Evolutionary conservation across 2,888 invertebrate species (phyloP).

Genomic region (Yponomeuta malinellus): DNA sequence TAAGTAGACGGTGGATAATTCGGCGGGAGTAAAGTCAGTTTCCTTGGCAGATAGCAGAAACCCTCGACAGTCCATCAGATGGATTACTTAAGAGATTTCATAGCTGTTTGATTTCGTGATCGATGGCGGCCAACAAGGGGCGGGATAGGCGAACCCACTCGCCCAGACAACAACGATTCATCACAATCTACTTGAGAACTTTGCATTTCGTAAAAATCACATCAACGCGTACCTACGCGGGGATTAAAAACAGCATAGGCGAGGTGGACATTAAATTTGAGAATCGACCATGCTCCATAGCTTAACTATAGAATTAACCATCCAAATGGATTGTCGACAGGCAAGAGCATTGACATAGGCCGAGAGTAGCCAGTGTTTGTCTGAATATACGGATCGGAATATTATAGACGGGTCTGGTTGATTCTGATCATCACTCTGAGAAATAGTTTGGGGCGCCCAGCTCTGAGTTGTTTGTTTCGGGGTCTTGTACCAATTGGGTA

Average conservation of each 20-base stretch:
- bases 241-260: not conserved
- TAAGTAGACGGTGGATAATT: not conserved
- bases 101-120: constrained; percentile 47
- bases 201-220: not conserved
- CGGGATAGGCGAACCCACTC: constrained; percentile 4
- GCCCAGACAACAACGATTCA: constrained; percentile 10
- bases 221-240: not conserved
- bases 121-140: constrained; percentile 28
- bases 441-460: no score
- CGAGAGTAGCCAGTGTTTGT: no score
- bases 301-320: not conserved
- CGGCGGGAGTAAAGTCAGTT: not conserved
- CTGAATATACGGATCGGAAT: no score
- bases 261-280: not conserved
- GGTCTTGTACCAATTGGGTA: no score
- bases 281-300: not conserved
- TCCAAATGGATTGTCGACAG: no score
- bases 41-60: constrained; percentile 4
- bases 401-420: no score
- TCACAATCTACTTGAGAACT: constrained; percentile 5
- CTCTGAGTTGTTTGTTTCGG: no score
- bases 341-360: no score
- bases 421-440: no score
- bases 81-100: constrained; percentile 42
- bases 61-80: constrained; percentile 25